Conservation (phyloP, 1,140 invertebrate genomes). For the Apolygus lucorum region DNA sequence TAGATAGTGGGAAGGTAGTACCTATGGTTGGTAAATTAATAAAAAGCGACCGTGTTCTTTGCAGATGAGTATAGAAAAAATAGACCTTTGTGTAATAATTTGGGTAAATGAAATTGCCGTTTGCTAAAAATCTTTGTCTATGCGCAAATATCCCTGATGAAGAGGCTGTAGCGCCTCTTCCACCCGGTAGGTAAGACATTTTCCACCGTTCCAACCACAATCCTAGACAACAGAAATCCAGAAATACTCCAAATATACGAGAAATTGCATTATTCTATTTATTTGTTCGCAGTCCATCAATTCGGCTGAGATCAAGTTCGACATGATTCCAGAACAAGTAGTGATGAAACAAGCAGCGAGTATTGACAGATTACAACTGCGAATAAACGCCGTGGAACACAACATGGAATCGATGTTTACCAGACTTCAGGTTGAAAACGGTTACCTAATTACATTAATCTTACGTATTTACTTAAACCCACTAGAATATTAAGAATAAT, state of each 20-base stretch:
- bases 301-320: slow-evolving; percentile 34
- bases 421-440: slow-evolving; percentile 38
- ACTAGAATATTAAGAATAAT: no score
- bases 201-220: no score
- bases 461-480: slow-evolving; percentile 1
- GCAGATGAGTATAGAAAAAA: no score
- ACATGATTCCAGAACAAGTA: slow-evolving; percentile 39
- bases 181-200: no score
- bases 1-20: no score
- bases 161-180: no score
- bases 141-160: no score
- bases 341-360: slow-evolving; percentile 39
- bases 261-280: slow-evolving; percentile 11
- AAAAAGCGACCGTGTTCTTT: no score
- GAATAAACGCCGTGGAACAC: slow-evolving; percentile 39
- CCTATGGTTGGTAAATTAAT: no score
- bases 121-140: no score
- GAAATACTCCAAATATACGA: slow-evolving; percentile 10
- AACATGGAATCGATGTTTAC: slow-evolving; percentile 37
- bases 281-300: slow-evolving; percentile 28
- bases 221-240: neutral
- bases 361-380: slow-evolving; percentile 40
- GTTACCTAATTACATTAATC: neutral
- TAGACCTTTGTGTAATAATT: no score
- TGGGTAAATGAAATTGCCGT: no score